Conservation (phyloP, 2,888 invertebrate species). For the Molanna angustata region DNA sequence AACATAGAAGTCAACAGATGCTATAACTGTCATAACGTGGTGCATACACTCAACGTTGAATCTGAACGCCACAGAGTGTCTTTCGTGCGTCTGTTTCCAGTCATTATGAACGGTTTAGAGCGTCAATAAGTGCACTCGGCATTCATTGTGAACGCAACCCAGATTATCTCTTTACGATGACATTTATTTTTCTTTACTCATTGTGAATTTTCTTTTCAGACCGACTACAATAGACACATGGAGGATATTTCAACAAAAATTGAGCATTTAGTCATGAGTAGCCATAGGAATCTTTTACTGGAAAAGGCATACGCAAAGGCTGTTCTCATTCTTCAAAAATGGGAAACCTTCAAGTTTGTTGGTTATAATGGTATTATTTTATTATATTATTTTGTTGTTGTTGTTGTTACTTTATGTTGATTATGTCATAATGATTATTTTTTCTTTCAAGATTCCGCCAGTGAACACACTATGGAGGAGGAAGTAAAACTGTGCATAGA, state of each 20-base stretch:
- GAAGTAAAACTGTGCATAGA: slow-evolving; percentile 46
- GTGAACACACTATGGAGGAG: slow-evolving; percentile 42
- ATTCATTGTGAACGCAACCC: no score
- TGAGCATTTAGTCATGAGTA: slow-evolving; percentile 53
- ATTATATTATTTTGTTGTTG: no score
- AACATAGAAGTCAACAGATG: no score
- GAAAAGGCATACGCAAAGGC: slow-evolving; percentile 36
- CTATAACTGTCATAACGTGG: no score
- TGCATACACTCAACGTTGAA: no score
- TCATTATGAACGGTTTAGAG: no score
- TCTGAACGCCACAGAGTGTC: no score
- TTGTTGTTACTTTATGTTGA: no score
- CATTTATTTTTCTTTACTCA: not conserved
- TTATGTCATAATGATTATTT: no score
- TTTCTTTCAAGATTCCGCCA: slow-evolving; percentile 15
- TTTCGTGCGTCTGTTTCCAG: no score
- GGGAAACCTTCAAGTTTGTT: slow-evolving; percentile 38
- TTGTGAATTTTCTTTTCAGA: slow-evolving; percentile 40
- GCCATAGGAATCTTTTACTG: slow-evolving; percentile 50
- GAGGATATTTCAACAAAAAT: slow-evolving; percentile 63
- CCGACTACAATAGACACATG: slow-evolving; percentile 69
- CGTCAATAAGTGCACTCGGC: no score
- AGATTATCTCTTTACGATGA: not conserved
- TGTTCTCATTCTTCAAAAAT: slow-evolving; percentile 38
- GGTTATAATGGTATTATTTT: slow-evolving; percentile 17